phyloP scores from a whole-genome alignment of 2,888 invertebrate genomes.

The Minunthozetes semirufus region DNA sequence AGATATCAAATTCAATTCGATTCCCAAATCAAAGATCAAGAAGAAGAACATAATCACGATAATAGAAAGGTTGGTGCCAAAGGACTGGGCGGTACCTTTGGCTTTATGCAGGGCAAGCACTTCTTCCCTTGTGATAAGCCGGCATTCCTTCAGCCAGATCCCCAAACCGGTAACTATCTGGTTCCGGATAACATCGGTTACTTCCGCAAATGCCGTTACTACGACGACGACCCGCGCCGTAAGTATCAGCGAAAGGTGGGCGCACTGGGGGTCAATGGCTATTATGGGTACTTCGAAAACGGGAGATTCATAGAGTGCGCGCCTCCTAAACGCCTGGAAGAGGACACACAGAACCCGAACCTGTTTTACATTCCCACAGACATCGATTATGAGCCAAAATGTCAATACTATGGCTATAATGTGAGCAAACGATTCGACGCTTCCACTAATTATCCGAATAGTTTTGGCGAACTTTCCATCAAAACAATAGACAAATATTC shows the following conservation, averaged over 20 bases:
- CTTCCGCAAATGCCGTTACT: neutral
- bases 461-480: neutral
- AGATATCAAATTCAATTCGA: neutral
- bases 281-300: constrained; percentile 6
- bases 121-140: constrained; percentile 18
- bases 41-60: neutral
- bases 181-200: neutral
- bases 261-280: neutral
- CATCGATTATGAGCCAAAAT: neutral
- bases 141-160: neutral
- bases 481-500: neutral
- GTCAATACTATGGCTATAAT: constrained; percentile 3
- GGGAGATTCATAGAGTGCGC: neutral
- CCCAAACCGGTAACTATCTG: neutral
- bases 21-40: neutral
- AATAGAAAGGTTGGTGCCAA: neutral
- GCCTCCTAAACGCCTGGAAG: neutral
- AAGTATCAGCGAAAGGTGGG: neutral
- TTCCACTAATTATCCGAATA: neutral
- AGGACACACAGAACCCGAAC: neutral
- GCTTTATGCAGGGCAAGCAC: neutral
- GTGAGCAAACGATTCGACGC: constrained; percentile 3
- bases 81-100: constrained; percentile 2
- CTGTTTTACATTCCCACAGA: neutral
- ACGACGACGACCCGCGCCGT: constrained; percentile 1